Base-by-base conservation (phyloP, 1,140 invertebrate genomes). In the Atta cephalotes region DNA sequence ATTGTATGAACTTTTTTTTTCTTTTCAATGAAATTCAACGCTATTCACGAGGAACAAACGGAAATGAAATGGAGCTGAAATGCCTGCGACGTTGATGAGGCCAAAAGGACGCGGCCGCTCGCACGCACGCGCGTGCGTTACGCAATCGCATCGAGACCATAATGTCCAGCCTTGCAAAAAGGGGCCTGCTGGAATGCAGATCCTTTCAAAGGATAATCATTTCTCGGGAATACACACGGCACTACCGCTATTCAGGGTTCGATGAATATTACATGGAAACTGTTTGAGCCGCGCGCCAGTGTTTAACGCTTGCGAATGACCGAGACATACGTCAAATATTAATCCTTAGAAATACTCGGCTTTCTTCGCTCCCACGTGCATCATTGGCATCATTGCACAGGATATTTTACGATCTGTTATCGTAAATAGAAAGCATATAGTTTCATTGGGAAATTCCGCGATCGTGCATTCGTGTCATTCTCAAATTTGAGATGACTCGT, bases 181-280 rank as follows among this genome's bases (percentile, higher is more conserved):
- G 70, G 70, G 77, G 80, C 58, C 68, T 39, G 86, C 31, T 85
- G 86, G 86, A 87, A 87, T 87, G 86, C 80, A 87, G 86, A 87
- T 87, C 86, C 86, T 85, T 87, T 87, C 86, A 72, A 87, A 87
- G 86, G 80, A 87, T 87, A 87, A 87, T 87, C 80, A 87, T 76
- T 87, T 87, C 86, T 85, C 70, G 80, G 62, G 80, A 87, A 87
- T 87, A 87, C 80, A 62, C 68, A 66, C 70, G 49, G 70, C 31
- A 85, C 62, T 87, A 87, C 80, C 70, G 86, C 81, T 87, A 87
- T 87, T 85, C 78, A 71, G 80, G 18, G 80, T 74, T 76, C 70
- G 85, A 86, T 84, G 80, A 71, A 85, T 85, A 84, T 84, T 84
- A 70, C 68, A 85, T 85, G 62, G 49, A 87, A 87, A 66, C 86